Percentiles rank a stretch among this genome's conserved stretches.
Evolutionary conservation across 2,797 vertebrate species (phyloP).

Genomic region (Calcarius lapponicus): DNA sequence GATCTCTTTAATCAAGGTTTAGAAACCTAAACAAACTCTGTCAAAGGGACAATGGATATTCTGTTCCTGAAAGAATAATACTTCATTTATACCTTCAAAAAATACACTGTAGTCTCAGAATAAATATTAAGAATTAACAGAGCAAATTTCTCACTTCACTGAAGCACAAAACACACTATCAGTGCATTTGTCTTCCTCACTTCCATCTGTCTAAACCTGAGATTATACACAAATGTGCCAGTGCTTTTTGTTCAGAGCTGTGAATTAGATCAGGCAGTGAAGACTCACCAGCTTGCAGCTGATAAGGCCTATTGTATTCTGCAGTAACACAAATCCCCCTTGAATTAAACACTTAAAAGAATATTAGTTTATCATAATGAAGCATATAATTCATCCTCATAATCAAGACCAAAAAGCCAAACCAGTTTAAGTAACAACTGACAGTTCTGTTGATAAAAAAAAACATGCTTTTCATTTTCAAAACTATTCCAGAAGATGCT

Average conservation of each 20-base stretch:
- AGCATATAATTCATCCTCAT: not conserved
- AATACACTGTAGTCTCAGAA: not conserved
- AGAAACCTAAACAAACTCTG: not conserved
- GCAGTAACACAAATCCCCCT: not conserved
- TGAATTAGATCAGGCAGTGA: not conserved
- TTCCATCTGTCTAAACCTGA: not conserved
- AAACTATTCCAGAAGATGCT: not conserved
- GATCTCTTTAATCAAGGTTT: not conserved
- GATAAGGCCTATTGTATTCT: not conserved
- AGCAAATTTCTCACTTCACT: not conserved
- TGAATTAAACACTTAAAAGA: not conserved
- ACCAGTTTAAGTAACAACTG: not conserved
- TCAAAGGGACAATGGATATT: not conserved
- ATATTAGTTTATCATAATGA: slow-evolving; percentile 8
- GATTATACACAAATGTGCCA: not conserved
- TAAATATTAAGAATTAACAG: slow-evolving; percentile 14
- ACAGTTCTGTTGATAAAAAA: not conserved
- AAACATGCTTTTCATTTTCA: not conserved
- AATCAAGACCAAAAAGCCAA: not conserved
- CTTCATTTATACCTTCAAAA: not conserved
- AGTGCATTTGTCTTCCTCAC: not conserved
- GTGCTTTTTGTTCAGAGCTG: not conserved
- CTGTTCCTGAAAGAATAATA: not conserved
- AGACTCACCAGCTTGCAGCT: not conserved
- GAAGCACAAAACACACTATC: not conserved